Percentiles rank a stretch among this genome's conserved stretches.
phyloP scores from a whole-genome alignment of 2,888 invertebrate genomes.

The Ochropleura plecta region DNA sequence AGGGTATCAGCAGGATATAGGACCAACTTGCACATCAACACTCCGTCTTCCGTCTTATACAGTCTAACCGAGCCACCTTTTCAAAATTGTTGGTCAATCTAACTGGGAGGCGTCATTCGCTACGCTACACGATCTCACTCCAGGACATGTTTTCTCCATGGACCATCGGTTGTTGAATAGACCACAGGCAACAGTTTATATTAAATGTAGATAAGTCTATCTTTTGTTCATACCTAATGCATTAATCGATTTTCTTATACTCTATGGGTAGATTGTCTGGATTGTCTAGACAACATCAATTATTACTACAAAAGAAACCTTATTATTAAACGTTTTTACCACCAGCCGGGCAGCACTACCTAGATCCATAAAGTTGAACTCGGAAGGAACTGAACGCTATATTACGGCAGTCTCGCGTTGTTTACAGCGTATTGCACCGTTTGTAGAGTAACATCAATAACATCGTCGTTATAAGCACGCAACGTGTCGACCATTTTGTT shows the following conservation, averaged over 20 bases:
- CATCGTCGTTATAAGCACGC: conserved; percentile 53
- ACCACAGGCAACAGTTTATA: neutral
- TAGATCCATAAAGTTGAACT: conserved; percentile 34
- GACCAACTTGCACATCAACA: neutral
- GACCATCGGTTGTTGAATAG: neutral
- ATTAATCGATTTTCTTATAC: neutral
- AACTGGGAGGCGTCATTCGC: neutral
- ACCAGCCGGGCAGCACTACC: conserved; percentile 7
- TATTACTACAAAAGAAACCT: conserved; percentile 3
- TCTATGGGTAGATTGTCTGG: no score
- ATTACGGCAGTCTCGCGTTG: conserved; percentile 39
- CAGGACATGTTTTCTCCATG: neutral
- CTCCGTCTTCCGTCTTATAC: neutral
- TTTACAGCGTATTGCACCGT: conserved; percentile 46
- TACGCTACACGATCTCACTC: neutral
- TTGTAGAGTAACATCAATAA: conserved; percentile 59
- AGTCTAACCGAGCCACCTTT: neutral
- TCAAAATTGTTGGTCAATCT: neutral
- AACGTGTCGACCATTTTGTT: conserved; percentile 40
- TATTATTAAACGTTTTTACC: conserved; percentile 14
- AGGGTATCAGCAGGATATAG: no score
- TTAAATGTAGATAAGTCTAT: neutral
- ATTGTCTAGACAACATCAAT: conserved; percentile 7
- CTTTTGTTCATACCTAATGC: no score
- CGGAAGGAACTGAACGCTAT: conserved; percentile 57